A percentile compares a stretch with the other conserved stretches of the same genome.
These are phyloP conservation scores for Aspiorhynchus laticeps DNA, from an alignment of 2,113 vertebrate species.

Conservation along the genomic window DNA sequence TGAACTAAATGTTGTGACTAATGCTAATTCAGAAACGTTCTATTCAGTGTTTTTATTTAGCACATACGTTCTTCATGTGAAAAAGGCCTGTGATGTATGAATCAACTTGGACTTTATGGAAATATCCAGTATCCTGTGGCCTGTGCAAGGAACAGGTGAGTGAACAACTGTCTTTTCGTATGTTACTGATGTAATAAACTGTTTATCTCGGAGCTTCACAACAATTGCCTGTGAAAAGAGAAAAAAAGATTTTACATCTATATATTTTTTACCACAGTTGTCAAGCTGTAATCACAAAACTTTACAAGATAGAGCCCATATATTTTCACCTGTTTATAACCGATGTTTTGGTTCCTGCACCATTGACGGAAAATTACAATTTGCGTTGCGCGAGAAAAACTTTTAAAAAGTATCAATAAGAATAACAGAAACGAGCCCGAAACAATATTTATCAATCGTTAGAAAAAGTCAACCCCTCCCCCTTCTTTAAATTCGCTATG, in stretches of 20 bases:
- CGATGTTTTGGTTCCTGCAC: neutral
- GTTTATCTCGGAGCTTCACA: neutral
- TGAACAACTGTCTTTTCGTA: neutral
- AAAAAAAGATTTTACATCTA: neutral
- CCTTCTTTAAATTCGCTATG: neutral
- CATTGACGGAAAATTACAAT: neutral
- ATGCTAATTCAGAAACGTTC: neutral
- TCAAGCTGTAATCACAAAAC: neutral
- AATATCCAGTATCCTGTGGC: neutral
- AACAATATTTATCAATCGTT: neutral
- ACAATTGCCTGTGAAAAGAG: neutral
- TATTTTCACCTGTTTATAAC: neutral
- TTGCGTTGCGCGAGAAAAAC: neutral
- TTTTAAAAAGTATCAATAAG: neutral
- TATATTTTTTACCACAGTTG: neutral
- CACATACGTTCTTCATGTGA: neutral
- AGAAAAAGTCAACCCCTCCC: neutral
- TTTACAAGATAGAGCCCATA: neutral
- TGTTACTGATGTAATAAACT: neutral
- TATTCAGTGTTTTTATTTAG: neutral
- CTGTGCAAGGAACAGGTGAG: neutral
- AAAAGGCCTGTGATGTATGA: neutral
- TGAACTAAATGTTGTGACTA: neutral
- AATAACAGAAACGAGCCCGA: neutral
- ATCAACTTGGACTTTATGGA: neutral